Conservation (phyloP, 2,888 invertebrate species). For the Cataglyphis albicans region DNA sequence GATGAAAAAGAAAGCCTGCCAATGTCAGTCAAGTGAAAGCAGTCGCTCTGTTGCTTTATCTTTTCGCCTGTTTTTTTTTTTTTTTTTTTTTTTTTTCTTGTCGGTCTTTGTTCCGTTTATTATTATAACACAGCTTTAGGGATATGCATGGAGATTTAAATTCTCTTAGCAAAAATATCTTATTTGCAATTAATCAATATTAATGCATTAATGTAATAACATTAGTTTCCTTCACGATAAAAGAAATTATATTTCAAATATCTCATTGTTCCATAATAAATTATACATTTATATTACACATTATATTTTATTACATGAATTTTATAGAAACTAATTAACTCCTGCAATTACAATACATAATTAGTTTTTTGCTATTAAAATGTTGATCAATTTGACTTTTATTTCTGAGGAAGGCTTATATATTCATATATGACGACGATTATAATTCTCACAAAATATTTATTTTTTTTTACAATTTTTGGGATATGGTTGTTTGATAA, state of each 20-base stretch:
- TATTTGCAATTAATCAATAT: background rate
- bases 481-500: background rate
- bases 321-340: background rate
- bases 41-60: slow-evolving; percentile 38
- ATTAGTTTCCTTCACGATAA: background rate
- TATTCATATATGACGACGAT: background rate
- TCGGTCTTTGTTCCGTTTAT: background rate
- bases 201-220: background rate
- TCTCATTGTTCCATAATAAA: background rate
- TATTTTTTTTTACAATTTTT: slow-evolving; percentile 18
- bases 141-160: background rate
- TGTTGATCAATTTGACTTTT: background rate
- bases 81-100: background rate
- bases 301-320: slow-evolving; percentile 1
- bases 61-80: background rate
- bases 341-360: background rate
- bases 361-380: background rate
- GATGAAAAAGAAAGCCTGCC: slow-evolving; percentile 44
- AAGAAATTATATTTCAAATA: background rate
- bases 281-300: background rate
- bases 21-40: slow-evolving; percentile 49
- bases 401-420: background rate
- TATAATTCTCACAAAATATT: background rate
- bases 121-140: background rate
- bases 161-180: background rate